A percentile compares a stretch with the other conserved stretches of the same genome.
phyloP scores from a whole-genome alignment of 2,888 invertebrate genomes.

The Ommatoiulus sabulosus region DNA sequence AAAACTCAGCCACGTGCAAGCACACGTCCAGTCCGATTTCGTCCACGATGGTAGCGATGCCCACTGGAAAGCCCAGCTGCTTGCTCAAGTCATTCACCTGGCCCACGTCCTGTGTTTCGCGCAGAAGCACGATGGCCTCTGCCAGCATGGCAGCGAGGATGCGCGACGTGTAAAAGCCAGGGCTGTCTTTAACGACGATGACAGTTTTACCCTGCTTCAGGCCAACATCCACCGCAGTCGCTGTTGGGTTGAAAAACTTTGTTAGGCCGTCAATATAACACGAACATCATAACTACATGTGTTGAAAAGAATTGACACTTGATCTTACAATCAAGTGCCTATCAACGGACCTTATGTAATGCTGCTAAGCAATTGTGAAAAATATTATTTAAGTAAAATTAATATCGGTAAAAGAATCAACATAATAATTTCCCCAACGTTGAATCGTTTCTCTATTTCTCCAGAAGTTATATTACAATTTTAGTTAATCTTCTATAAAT shows the following conservation, averaged over 20 bases:
- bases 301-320: too few species aligned
- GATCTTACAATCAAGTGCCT: too few species aligned
- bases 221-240: slow-evolving; percentile 78
- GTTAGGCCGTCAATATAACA: too few species aligned
- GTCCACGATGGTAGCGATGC: slow-evolving; percentile 94
- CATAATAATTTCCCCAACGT: too few species aligned
- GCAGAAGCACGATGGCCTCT: slow-evolving; percentile 81
- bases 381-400: too few species aligned
- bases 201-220: slow-evolving; percentile 97
- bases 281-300: too few species aligned
- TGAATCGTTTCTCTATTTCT: too few species aligned
- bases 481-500: too few species aligned
- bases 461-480: too few species aligned
- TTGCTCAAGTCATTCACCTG: slow-evolving; percentile 85
- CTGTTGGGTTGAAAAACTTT: slow-evolving; percentile 61
- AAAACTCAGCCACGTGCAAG: background rate
- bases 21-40: slow-evolving; percentile 94
- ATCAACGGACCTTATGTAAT: too few species aligned
- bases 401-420: too few species aligned
- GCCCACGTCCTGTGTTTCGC: slow-evolving; percentile 93
- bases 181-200: slow-evolving; percentile 97
- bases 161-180: slow-evolving; percentile 98
- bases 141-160: slow-evolving; percentile 93
- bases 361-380: too few species aligned
- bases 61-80: slow-evolving; percentile 97